Conservation (phyloP, 2,797 vertebrate species). For the Steatocranus sp. region DNA sequence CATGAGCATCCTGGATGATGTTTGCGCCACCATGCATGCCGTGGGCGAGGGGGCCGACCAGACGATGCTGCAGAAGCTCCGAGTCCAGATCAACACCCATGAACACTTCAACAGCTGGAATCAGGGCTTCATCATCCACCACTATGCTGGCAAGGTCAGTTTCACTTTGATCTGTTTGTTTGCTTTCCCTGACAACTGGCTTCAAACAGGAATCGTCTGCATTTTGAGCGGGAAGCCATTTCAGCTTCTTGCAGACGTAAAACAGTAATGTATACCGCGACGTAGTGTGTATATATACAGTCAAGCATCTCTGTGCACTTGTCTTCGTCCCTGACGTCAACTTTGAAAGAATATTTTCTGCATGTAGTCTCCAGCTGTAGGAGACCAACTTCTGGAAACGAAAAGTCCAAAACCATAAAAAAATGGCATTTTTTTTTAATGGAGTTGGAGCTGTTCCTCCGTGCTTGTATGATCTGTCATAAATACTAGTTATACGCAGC, state of each 20-base stretch:
- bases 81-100: slow-evolving; percentile 91
- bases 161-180: not conserved
- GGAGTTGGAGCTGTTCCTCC: slow-evolving; percentile 8
- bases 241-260: not conserved
- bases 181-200: not conserved
- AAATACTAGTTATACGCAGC: slow-evolving; percentile 39
- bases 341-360: not conserved
- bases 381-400: slow-evolving; percentile 17
- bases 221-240: not conserved
- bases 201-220: not conserved
- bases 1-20: slow-evolving; percentile 96
- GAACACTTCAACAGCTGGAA: slow-evolving; percentile 99
- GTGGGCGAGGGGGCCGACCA: slow-evolving; percentile 96
- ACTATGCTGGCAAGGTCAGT: slow-evolving; percentile 95
- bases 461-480: slow-evolving; percentile 33
- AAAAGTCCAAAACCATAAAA: not conserved
- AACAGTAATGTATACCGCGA: not conserved
- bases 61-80: slow-evolving; percentile 94
- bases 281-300: not conserved
- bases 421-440: slow-evolving; percentile 26
- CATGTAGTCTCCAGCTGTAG: not conserved
- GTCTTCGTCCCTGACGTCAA: not conserved
- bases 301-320: not conserved
- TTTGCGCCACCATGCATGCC: slow-evolving; percentile 98
- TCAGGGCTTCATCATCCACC: slow-evolving; percentile 98